Conservation (phyloP, 1,140 invertebrate species). For the Leptinotarsa undecemlineata region DNA sequence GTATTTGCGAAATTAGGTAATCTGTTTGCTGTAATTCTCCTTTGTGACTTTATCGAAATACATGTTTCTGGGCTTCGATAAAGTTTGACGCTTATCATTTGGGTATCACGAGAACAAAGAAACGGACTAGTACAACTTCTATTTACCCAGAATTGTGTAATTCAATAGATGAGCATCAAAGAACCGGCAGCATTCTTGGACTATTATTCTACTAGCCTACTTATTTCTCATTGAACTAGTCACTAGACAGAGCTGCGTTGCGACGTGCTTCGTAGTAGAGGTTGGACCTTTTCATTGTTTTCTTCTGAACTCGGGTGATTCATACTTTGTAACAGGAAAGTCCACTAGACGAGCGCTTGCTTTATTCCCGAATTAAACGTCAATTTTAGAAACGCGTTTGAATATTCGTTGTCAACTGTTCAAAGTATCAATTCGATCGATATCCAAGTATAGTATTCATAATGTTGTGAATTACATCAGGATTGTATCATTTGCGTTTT, state of each 20-base stretch:
- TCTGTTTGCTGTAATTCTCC: background rate
- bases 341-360: background rate
- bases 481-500: too few species aligned
- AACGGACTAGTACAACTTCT: background rate
- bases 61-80: constrained; percentile 32
- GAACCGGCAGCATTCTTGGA: constrained; percentile 42
- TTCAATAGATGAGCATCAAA: constrained; percentile 1
- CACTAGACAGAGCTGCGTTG: constrained; percentile 1
- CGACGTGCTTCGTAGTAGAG: background rate
- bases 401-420: too few species aligned
- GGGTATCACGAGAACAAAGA: background rate
- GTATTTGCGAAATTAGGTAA: background rate
- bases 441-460: too few species aligned
- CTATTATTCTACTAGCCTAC: constrained; percentile 51
- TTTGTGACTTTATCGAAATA: constrained; percentile 27
- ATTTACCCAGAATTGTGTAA: background rate
- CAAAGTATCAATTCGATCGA: too few species aligned
- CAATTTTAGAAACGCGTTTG: too few species aligned
- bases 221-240: constrained; percentile 29
- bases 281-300: constrained; percentile 14
- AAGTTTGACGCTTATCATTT: background rate
- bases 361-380: too few species aligned
- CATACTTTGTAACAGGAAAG: constrained; percentile 19
- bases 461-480: too few species aligned
- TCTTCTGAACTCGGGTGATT: constrained; percentile 14